Conservation (phyloP, 2,888 invertebrate genomes). For the Yponomeuta malinellus region DNA sequence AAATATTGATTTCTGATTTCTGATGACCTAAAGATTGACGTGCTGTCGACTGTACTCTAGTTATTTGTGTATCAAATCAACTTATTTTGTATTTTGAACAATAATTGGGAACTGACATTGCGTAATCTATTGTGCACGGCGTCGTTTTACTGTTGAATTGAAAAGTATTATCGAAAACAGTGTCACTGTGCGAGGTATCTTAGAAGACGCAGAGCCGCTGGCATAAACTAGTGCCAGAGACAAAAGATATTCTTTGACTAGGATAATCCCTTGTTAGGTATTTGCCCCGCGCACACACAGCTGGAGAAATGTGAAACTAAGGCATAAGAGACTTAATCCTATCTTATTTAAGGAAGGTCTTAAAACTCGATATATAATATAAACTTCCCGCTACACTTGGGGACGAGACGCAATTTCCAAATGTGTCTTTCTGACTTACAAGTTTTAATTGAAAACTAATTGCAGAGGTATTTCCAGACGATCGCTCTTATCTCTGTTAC, state of each 20-base stretch:
- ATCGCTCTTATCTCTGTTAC: too few relatives aligned
- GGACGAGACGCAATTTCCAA: background rate
- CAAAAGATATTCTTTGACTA: conserved; percentile 4
- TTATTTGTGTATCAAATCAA: too few relatives aligned
- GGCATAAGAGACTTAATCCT: background rate
- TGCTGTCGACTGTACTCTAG: too few relatives aligned
- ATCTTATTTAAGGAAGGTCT: background rate
- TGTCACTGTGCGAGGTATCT: background rate
- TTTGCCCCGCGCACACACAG: background rate
- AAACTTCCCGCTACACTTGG: background rate
- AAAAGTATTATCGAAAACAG: too few relatives aligned
- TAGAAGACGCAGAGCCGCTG: background rate
- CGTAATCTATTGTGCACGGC: too few relatives aligned
- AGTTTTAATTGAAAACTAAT: background rate
- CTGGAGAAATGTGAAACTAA: background rate
- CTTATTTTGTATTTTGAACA: too few relatives aligned
- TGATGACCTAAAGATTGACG: too few relatives aligned
- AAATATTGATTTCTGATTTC: too few relatives aligned
- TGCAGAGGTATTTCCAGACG: background rate
- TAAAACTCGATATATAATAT: background rate
- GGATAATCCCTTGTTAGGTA: conserved; percentile 3
- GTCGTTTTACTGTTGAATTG: too few relatives aligned
- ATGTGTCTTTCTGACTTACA: background rate
- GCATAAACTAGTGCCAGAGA: background rate
- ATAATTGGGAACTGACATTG: too few relatives aligned